phyloP scores from a whole-genome alignment of 2,113 vertebrate genomes.

The Eptesicus fuscus region DNA sequence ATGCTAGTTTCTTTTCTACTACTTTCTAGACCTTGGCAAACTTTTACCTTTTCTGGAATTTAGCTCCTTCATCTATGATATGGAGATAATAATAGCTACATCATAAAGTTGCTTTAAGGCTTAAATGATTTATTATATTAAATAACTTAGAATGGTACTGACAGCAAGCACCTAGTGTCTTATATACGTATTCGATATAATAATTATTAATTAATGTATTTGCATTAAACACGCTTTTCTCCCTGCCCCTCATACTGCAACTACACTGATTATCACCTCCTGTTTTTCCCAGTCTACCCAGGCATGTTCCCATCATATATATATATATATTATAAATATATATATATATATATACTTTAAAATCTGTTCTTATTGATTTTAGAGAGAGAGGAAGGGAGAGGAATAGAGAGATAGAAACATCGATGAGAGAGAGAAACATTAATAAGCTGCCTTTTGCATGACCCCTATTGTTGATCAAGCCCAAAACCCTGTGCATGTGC shows the following conservation, averaged over 20 bases:
- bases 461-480: no score
- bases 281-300: neutral
- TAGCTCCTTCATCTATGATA: neutral
- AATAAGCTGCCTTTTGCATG: no score
- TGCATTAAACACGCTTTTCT: neutral
- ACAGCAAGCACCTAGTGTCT: neutral
- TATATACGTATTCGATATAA: neutral
- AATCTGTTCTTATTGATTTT: no score
- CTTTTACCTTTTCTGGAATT: neutral
- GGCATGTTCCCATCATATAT: neutral
- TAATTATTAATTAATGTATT: neutral
- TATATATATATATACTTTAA: no score
- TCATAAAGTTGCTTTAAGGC: neutral
- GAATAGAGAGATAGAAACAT: no score
- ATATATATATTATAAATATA: no score
- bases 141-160: neutral
- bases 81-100: neutral
- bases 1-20: conserved; percentile 1
- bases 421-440: no score
- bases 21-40: neutral
- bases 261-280: neutral
- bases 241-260: neutral
- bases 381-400: no score
- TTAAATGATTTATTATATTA: neutral
- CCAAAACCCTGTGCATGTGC: no score